Conservation (phyloP, 1,140 invertebrate species). For the Rhyacophila brunnea region DNA sequence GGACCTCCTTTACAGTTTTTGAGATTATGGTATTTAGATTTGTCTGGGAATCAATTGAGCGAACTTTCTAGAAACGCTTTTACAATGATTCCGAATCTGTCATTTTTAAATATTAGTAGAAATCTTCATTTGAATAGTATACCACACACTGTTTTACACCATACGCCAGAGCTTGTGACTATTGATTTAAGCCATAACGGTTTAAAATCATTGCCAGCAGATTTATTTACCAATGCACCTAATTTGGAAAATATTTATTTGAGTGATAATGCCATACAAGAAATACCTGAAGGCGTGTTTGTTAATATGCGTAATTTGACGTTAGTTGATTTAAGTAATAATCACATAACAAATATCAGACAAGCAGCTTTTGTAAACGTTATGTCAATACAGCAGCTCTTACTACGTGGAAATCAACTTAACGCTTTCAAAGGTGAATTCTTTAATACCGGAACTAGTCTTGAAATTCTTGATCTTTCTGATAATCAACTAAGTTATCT, state of each 20-base stretch:
- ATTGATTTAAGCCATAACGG: conserved; percentile 75
- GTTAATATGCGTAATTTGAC: conserved; percentile 71
- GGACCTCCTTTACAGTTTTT: conserved; percentile 64
- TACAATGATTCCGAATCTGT: conserved; percentile 63
- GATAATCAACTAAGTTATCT: conserved; percentile 76
- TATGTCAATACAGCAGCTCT: conserved; percentile 67
- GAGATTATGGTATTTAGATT: conserved; percentile 68
- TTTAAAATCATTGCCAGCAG: conserved; percentile 66
- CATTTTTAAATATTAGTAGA: conserved; percentile 74
- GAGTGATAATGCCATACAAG: conserved; percentile 65
- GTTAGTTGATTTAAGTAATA: conserved; percentile 70
- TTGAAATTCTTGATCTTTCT: conserved; percentile 72
- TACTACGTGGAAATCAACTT: conserved; percentile 68
- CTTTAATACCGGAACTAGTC: conserved; percentile 68
- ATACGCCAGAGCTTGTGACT: conserved; percentile 59
- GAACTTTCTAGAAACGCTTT: conserved; percentile 69
- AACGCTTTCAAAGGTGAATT: conserved; percentile 77
- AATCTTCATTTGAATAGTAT: conserved; percentile 68
- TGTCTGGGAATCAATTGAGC: conserved; percentile 76
- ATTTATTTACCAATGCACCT: conserved; percentile 67
- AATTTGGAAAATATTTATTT: conserved; percentile 67
- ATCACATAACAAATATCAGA: conserved; percentile 74
- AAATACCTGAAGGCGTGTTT: conserved; percentile 71
- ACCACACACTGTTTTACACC: conserved; percentile 58
- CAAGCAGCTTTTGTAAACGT: conserved; percentile 65